Conservation (phyloP, 2,113 vertebrate species). For the Glaucomys volans region DNA sequence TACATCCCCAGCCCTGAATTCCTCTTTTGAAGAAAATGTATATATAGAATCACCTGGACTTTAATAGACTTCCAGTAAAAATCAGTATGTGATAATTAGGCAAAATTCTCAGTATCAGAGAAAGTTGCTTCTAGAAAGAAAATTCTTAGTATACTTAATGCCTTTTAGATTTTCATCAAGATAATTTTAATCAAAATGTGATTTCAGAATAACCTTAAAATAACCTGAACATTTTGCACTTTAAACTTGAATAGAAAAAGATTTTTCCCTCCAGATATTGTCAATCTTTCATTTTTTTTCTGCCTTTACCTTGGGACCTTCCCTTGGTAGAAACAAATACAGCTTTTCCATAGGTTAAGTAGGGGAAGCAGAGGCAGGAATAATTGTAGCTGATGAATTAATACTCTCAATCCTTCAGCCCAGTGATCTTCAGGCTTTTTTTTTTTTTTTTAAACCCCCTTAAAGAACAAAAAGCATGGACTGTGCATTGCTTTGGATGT, state of each 20-base stretch:
- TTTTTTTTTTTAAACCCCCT: neutral
- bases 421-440: neutral
- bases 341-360: neutral
- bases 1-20: no score
- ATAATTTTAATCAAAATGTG: slow-evolving; percentile 21
- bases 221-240: neutral
- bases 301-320: neutral
- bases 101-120: slow-evolving; percentile 26
- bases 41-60: neutral
- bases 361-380: neutral
- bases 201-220: slow-evolving; percentile 54
- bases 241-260: neutral
- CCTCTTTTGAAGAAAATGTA: neutral
- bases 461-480: neutral
- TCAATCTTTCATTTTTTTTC: neutral
- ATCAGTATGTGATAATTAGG: slow-evolving; percentile 30
- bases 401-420: neutral
- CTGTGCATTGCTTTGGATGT: neutral
- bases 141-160: neutral
- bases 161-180: slow-evolving; percentile 20
- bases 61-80: slow-evolving; percentile 29
- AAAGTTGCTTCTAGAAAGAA: slow-evolving; percentile 28
- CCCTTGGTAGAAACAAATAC: neutral
- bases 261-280: neutral
- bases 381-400: neutral